A percentile compares a stretch with the other conserved stretches of the same genome.
Conservation (phyloP, 2,113 vertebrate species). For the Origma solitaria region DNA sequence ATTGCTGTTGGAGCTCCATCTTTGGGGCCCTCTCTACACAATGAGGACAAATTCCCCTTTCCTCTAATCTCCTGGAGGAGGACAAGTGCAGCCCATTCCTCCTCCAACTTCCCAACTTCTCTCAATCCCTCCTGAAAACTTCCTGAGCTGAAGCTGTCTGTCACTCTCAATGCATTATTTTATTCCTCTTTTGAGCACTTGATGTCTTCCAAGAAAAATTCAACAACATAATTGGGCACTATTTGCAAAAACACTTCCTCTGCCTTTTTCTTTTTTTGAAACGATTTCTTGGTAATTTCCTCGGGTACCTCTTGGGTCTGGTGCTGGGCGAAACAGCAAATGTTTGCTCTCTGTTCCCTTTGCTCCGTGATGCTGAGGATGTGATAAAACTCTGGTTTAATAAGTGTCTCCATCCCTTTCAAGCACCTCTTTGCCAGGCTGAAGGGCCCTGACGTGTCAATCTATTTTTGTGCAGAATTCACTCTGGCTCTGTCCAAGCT, state of each 20-base stretch:
- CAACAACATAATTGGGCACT: neutral
- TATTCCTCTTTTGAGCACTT: neutral
- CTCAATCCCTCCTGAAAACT: neutral
- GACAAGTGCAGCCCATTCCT: neutral
- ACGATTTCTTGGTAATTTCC: neutral
- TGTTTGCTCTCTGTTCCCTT: neutral
- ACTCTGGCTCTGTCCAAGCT: neutral
- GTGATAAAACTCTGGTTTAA: neutral
- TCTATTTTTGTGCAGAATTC: neutral
- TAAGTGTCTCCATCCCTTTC: neutral
- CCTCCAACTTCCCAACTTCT: neutral
- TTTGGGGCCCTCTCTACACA: neutral
- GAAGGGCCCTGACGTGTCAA: neutral
- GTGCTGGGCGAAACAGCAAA: neutral
- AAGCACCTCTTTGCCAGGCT: neutral
- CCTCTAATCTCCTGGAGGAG: neutral
- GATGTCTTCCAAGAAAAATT: neutral
- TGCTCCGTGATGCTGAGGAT: accelerated
- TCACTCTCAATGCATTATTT: neutral
- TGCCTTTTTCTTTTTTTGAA: neutral
- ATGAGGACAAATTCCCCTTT: neutral
- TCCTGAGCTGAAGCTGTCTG: neutral
- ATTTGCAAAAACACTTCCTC: neutral
- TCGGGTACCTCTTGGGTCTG: neutral
- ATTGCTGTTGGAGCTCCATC: neutral